Base-by-base conservation (phyloP, 2,797 vertebrate species). In the Taenioides sp. region DNA sequence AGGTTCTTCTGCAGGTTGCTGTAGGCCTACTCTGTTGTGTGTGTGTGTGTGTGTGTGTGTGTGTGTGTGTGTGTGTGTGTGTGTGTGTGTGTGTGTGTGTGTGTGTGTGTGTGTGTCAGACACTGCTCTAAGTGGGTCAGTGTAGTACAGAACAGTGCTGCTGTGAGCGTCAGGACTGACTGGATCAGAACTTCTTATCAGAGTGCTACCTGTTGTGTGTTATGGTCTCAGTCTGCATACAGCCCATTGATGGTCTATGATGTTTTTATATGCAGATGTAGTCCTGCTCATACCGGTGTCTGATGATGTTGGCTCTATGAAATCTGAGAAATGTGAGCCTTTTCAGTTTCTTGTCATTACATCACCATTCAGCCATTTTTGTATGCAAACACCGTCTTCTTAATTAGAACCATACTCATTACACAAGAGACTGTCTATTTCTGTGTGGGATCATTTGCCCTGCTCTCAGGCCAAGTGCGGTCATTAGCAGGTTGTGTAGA, bases 311-410 rank as follows among this genome's bases (percentile, higher is more conserved):
- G 78, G 34, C 65, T 72, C 76, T 70, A 65, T 82, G 75, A 72
- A 70, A 61, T 64, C 74, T 80, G 50, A 34, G 20, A 55, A 2
- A 34, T 67, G 27, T 34, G 52, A 55, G 65, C 50, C 49, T 55
- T 37, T 37, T 77, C 40, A 84, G 61, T 82, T 81, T 62, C 52
- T 78, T 89, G 78, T 91, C 88, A 91, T 94, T 92, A 82, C 84
- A 88, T 90, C 84, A 87, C 75, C 83, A 78, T 79, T 83, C 87
- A 87, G 85, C 89, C 88, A 87, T 90, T 82, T 91, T 88, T 47
- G 43, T 47, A 47, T 47, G 43, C 43, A 47, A 79, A 89, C 82
- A 86, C 84, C 6, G 81, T 87, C 82, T 83, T 87, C 78, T 82
- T 77, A 80, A 86, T 86, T 76, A 84, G 81, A 80, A 77, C 6